These are phyloP conservation scores for Rotaria socialis DNA, from an alignment of 2,888 invertebrate species.

Conservation along the genomic window DNA sequence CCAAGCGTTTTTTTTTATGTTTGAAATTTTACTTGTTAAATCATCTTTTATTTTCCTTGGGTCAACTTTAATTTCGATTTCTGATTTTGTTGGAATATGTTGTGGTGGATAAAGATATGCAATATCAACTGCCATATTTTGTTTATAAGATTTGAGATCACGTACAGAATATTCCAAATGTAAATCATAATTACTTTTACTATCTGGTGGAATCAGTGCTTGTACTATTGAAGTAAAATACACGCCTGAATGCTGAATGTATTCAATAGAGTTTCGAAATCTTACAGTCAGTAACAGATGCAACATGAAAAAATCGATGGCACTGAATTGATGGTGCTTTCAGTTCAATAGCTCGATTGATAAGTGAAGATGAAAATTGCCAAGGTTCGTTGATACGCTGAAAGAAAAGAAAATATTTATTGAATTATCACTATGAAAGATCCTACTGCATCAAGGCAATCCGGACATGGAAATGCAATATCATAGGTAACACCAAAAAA, in stretches of 20 bases:
- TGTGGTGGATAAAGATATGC: constrained; percentile 38
- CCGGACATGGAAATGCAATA: constrained; percentile 55
- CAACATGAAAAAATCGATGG: constrained; percentile 55
- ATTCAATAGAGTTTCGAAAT: not conserved
- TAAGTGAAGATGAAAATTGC: constrained; percentile 54
- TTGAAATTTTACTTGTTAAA: constrained; percentile 48
- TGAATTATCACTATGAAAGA: not conserved
- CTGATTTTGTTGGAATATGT: constrained; percentile 49
- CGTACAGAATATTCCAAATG: constrained; percentile 54
- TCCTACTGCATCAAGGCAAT: constrained; percentile 50
- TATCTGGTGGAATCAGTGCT: constrained; percentile 26
- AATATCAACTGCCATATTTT: constrained; percentile 49
- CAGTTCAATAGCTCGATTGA: constrained; percentile 53
- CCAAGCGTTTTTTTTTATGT: too few relatives aligned
- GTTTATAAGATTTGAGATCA: constrained; percentile 51
- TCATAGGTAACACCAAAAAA: constrained; percentile 57
- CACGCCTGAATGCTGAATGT: not conserved
- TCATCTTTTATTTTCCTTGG: constrained; percentile 52
- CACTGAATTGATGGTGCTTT: constrained; percentile 58
- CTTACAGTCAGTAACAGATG: constrained; percentile 51
- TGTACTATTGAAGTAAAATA: not conserved
- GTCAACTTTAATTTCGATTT: constrained; percentile 49
- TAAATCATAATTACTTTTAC: constrained; percentile 49
- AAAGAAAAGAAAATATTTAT: not conserved
- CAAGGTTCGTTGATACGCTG: constrained; percentile 47